phyloP scores from a whole-genome alignment of 2,888 invertebrate species.

The Drosophila peninsularis region DNA sequence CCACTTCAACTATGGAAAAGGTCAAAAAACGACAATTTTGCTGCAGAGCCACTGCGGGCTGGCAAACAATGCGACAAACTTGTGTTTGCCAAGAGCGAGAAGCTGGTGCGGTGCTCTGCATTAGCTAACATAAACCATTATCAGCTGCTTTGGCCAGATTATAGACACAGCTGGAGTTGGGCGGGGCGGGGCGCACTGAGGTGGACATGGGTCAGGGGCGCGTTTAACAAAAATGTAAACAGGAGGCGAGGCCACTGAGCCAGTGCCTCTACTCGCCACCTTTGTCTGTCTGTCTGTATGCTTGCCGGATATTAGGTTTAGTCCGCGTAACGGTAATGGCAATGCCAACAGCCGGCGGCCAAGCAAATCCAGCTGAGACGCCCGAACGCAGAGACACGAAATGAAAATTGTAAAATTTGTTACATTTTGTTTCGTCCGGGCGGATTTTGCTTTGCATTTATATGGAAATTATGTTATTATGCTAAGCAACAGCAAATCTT shows the following conservation, averaged over 20 bases:
- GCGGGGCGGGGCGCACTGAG: neutral
- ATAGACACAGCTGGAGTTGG: slow-evolving; percentile 22
- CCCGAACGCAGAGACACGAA: slow-evolving; percentile 49
- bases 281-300: slow-evolving; percentile 23
- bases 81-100: slow-evolving; percentile 28
- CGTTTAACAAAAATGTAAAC: slow-evolving; percentile 73
- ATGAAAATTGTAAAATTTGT: slow-evolving; percentile 74
- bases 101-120: neutral
- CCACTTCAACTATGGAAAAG: slow-evolving; percentile 45
- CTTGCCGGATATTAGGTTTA: slow-evolving; percentile 72
- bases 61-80: slow-evolving; percentile 55
- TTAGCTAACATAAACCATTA: slow-evolving; percentile 59
- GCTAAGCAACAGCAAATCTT: slow-evolving; percentile 31
- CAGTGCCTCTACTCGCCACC: slow-evolving; percentile 36
- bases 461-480: slow-evolving; percentile 62
- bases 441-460: slow-evolving; percentile 47
- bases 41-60: slow-evolving; percentile 14
- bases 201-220: slow-evolving; percentile 64
- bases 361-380: slow-evolving; percentile 44
- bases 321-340: slow-evolving; percentile 69
- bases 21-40: slow-evolving; percentile 60
- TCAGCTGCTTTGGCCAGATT: slow-evolving; percentile 72
- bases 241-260: slow-evolving; percentile 20
- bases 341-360: slow-evolving; percentile 69
- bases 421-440: slow-evolving; percentile 51